Evolutionary conservation across 2,797 vertebrate genomes (phyloP).

Genomic region (Kryptopterus vitreolus): DNA sequence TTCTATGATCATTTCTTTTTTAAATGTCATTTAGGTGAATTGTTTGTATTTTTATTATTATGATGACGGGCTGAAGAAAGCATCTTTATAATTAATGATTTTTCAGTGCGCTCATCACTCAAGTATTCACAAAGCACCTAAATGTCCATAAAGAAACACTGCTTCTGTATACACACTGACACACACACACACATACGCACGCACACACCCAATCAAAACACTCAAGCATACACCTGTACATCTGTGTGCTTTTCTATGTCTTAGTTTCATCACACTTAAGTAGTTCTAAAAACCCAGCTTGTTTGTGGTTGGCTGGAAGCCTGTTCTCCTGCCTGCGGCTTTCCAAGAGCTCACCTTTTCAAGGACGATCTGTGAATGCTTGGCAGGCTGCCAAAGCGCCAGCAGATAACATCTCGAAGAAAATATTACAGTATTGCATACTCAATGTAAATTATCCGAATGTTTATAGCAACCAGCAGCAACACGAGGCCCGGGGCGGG

Average conservation of each 20-base stretch:
- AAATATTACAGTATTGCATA: slow-evolving; percentile 90
- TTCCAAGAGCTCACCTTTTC: slow-evolving; percentile 65
- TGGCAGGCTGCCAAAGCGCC: slow-evolving; percentile 75
- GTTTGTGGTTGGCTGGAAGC: slow-evolving; percentile 67
- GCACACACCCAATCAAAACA: slow-evolving; percentile 34
- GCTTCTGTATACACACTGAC: slow-evolving; percentile 31
- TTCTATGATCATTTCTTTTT: too few relatives aligned
- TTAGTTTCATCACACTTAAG: slow-evolving; percentile 77
- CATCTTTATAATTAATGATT: slow-evolving; percentile 35
- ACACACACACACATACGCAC: slow-evolving; percentile 53
- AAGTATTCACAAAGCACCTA: background rate
- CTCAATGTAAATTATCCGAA: slow-evolving; percentile 80
- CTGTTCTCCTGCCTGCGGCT: slow-evolving; percentile 67
- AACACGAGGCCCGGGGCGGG: slow-evolving; percentile 78
- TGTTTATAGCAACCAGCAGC: slow-evolving; percentile 98
- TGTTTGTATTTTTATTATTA: too few relatives aligned
- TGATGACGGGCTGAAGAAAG: background rate
- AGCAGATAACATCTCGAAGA: slow-evolving; percentile 89
- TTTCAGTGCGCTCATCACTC: slow-evolving; percentile 18
- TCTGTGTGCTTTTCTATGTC: slow-evolving; percentile 60
- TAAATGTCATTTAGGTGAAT: background rate
- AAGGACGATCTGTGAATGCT: slow-evolving; percentile 65
- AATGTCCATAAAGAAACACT: slow-evolving; percentile 7
- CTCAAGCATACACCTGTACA: slow-evolving; percentile 53
- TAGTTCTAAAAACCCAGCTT: slow-evolving; percentile 73